phyloP scores from a whole-genome alignment of 2,113 vertebrate species.

The Crotalus tigris region DNA sequence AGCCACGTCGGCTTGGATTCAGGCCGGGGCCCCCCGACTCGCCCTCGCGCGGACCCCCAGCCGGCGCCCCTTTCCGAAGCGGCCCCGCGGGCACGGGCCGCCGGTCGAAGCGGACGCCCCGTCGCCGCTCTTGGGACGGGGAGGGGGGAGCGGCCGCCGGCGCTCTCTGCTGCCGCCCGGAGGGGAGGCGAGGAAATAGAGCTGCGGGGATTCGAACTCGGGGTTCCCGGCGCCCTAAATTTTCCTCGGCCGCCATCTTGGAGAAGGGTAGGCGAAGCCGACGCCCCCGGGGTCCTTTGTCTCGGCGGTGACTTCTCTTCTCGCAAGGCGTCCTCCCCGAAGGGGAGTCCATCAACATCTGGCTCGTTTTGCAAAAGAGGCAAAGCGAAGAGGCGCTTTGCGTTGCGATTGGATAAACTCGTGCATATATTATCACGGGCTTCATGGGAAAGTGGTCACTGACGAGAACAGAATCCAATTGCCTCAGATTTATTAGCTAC shows the following conservation, averaged over 20 bases:
- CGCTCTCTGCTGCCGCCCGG: not conserved
- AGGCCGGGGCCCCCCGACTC: not conserved
- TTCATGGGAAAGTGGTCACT: not conserved
- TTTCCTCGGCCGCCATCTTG: not conserved
- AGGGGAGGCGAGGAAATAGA: not conserved
- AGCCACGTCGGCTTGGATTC: not conserved
- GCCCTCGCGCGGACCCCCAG: not conserved
- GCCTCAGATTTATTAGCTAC: not conserved
- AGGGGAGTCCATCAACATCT: not conserved
- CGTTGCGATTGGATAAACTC: fast-evolving
- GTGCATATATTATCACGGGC: constrained; percentile 13
- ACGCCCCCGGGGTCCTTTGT: not conserved
- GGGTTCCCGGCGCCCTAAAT: fast-evolving
- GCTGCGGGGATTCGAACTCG: not conserved
- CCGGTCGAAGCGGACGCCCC: not conserved
- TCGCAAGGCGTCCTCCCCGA: not conserved
- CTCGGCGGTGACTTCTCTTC: not conserved
- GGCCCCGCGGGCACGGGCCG: not conserved
- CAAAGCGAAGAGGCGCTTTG: not conserved
- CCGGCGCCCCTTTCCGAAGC: not conserved
- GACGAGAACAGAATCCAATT: not conserved
- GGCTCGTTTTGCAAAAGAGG: not conserved
- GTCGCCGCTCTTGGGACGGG: not conserved
- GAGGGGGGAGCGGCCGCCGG: too few relatives aligned
- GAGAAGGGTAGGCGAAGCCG: not conserved